A percentile compares a stretch with the other conserved stretches of the same genome.
phyloP scores from a whole-genome alignment of 1,140 invertebrate genomes.

The Drosophila elegans region DNA sequence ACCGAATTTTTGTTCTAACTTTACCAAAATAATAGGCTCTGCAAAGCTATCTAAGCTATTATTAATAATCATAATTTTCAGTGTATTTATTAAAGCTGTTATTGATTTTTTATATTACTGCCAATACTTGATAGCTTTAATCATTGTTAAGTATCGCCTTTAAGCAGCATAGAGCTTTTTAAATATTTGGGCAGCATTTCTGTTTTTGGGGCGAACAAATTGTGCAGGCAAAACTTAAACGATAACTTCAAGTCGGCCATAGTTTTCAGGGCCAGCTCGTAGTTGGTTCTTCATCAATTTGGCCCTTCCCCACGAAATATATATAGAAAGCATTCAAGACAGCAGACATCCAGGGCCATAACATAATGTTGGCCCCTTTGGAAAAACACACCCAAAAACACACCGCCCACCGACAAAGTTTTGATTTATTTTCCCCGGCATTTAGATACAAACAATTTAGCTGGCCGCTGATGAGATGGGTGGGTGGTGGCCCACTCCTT shows the following conservation, averaged over 20 bases:
- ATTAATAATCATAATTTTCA: too few species aligned
- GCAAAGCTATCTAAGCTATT: too few species aligned
- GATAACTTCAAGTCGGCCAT: slow-evolving; percentile 17
- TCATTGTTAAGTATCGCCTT: not conserved
- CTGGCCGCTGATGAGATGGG: slow-evolving; percentile 67
- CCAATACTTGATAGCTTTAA: not conserved
- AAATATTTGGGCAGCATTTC: slow-evolving; percentile 3
- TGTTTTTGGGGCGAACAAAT: not conserved
- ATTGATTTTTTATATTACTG: not conserved
- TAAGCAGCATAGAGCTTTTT: not conserved
- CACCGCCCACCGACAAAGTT: slow-evolving; percentile 36
- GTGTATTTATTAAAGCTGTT: too few species aligned
- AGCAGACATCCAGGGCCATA: slow-evolving; percentile 30
- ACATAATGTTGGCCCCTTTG: slow-evolving; percentile 14
- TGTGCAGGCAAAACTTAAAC: slow-evolving; percentile 1
- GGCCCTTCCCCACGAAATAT: not conserved
- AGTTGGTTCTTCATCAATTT: slow-evolving; percentile 25
- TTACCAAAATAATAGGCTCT: too few species aligned
- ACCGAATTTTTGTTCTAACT: too few species aligned
- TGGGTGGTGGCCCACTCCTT: slow-evolving; percentile 45
- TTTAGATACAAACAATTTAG: slow-evolving; percentile 58
- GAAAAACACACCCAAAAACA: not conserved
- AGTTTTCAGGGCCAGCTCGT: slow-evolving; percentile 39
- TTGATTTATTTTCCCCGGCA: slow-evolving; percentile 72
- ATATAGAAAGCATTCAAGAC: slow-evolving; percentile 28